phyloP scores from a whole-genome alignment of 2,113 vertebrate genomes.

The Cheilinus undulatus region DNA sequence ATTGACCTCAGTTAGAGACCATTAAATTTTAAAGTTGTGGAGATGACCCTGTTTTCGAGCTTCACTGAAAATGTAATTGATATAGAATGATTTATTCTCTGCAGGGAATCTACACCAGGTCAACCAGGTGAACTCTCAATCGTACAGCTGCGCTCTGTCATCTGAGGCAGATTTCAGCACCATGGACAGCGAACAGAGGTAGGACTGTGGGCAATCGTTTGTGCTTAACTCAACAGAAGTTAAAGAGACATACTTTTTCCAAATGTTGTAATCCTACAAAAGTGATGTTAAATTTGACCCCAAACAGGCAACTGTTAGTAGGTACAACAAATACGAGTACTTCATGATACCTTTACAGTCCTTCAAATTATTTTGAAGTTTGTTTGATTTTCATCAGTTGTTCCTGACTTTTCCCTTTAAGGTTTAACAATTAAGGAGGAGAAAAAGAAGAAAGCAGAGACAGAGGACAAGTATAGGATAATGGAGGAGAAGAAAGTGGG shows the following conservation, averaged over 20 bases:
- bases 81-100: neutral
- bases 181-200: neutral
- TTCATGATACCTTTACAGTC: too few relatives aligned
- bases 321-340: too few relatives aligned
- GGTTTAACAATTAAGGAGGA: too few relatives aligned
- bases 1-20: constrained; percentile 10
- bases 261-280: too few relatives aligned
- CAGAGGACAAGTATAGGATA: too few relatives aligned
- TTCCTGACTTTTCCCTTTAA: too few relatives aligned
- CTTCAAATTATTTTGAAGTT: too few relatives aligned
- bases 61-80: neutral
- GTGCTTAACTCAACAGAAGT: neutral
- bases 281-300: too few relatives aligned
- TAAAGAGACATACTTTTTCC: neutral
- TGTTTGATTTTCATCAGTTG: too few relatives aligned
- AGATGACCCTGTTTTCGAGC: neutral
- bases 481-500: too few relatives aligned
- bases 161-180: neutral
- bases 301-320: too few relatives aligned
- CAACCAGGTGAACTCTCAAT: neutral
- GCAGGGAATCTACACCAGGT: neutral
- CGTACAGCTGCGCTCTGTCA: neutral
- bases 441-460: too few relatives aligned
- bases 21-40: neutral
- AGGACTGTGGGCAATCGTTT: neutral